Conservation (phyloP, 2,797 vertebrate genomes). For the Muscicapa comitata region DNA sequence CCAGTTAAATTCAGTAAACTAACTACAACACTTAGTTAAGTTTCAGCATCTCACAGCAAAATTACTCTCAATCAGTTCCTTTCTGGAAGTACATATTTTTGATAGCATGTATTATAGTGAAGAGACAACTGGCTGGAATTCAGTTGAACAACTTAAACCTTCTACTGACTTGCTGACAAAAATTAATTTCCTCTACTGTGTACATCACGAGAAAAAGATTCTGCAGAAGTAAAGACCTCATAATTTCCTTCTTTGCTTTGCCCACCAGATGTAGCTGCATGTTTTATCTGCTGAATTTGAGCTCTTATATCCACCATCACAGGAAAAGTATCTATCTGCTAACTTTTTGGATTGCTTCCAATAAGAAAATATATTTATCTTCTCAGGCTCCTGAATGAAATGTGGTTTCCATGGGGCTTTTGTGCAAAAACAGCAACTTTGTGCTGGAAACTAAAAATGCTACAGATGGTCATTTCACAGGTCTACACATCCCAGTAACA, state of each 20-base stretch:
- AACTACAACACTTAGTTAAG: background rate
- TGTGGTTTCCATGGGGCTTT: background rate
- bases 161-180: background rate
- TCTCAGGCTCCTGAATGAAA: background rate
- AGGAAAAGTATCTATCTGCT: background rate
- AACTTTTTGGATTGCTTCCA: conserved; percentile 24
- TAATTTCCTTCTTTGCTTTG: background rate
- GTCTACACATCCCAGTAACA: background rate
- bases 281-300: conserved; percentile 10
- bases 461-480: background rate
- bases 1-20: conserved; percentile 1
- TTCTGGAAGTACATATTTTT: conserved; percentile 6
- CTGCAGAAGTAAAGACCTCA: background rate
- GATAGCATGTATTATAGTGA: background rate
- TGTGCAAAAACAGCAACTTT: background rate
- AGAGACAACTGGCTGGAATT: conserved; percentile 11
- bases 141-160: background rate
- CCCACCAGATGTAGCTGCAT: conserved; percentile 5
- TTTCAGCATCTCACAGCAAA: background rate
- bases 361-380: background rate
- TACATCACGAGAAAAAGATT: background rate
- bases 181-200: background rate
- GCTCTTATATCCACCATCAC: background rate
- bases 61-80: conserved; percentile 16
- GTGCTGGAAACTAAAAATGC: background rate